Base-by-base conservation (phyloP, 1,140 invertebrate genomes). In the Drosophila miranda region DNA sequence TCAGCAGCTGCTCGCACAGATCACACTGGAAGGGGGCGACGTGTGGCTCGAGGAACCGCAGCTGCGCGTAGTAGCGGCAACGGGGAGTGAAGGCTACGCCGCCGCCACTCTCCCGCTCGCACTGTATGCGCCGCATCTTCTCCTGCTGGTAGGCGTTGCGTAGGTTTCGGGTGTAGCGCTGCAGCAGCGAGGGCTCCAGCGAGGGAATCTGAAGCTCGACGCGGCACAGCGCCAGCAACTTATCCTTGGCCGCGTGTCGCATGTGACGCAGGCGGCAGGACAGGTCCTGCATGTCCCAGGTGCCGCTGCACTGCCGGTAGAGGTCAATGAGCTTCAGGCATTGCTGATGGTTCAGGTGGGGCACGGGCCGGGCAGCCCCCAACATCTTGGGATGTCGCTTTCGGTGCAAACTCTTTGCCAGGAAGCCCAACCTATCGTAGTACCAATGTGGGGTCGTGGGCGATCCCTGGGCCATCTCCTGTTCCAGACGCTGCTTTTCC, bases 1-100 rank as follows among this genome's bases (percentile, higher is more conserved):
- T 67, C 9, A 82, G 16, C 23, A 76, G 2, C 42, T 73, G 23
- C 6, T 48, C 49, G 21, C 80, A 84, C n/a, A 56, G n/a, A 2
- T 56, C 16, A 26, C 80, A 84, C 43, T 58, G 49, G 13, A 84
- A 84, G 1, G 80, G 80, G 0, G 51, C 44, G 23, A 75, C 28
- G 54, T 76, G 74, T 0, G 52, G 16, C 2, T 77, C 75, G 0
- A 77, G 51, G 6, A 77, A 77, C 21, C 4, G 21, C 11, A 77
- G 42, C 28, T 64, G 68, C 19, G 64, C 49, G 30, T 77, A 54
- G 28, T 77, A 77, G 6, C 14, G 43, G 7, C 26, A 45, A 9
- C 38, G 13, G 9, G 59, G 16, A 9, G 11, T 6, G 21, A 51
- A 66, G 4, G 6, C 1, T 7, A 14, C 8, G 19, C 52, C 43